Base-by-base conservation (phyloP, 2,888 invertebrate species). In the Volucella zonaria region DNA sequence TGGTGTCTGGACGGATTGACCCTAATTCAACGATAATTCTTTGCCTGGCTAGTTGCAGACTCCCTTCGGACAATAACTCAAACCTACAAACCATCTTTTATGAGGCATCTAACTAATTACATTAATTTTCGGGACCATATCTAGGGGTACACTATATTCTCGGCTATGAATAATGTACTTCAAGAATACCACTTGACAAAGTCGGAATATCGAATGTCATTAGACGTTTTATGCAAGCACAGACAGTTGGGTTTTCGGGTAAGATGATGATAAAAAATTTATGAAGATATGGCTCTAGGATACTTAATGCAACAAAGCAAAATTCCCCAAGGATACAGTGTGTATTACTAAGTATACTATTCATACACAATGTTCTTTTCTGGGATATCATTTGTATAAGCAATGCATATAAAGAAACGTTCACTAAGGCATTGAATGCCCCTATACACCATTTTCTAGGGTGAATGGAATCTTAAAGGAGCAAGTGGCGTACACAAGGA, bases 341-440 rank as follows among this genome's bases (percentile, higher is more conserved):
- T 31, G 31, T 31, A 31, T 6, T 6, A 31, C 31, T 1, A 31
- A 31, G 31, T 6, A 4, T 31, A 31, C 31, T 31, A 31, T 38
- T 56, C 8, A 43, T 43, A 31, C 45, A 31, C 14, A 42, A 42
- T 52, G 14, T 8, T 8, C 10, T 11, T 18, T 10, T 18, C 23
- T n/a, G 40, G 38, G 6, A 70, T 15, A 15, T 62, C 56, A 52
- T 56, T 62, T 62, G 56, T 31, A 40, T 56, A 56, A 59, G 62
- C 12, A 64, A 68, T 67, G 52, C 62, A 67, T 59, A 75, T 45
- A 40, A 67, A 67, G 51, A 75, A 59, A 64, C 56, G 56, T 64
- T 58, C 74, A 58, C 64, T 38, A 47, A 42, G 38, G 59, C 10
- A 59, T 70, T 70, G 56, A 66, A 15, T 45, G 38, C 23, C 10